phyloP scores from a whole-genome alignment of 2,888 invertebrate species.

The Drosophila conformis region DNA sequence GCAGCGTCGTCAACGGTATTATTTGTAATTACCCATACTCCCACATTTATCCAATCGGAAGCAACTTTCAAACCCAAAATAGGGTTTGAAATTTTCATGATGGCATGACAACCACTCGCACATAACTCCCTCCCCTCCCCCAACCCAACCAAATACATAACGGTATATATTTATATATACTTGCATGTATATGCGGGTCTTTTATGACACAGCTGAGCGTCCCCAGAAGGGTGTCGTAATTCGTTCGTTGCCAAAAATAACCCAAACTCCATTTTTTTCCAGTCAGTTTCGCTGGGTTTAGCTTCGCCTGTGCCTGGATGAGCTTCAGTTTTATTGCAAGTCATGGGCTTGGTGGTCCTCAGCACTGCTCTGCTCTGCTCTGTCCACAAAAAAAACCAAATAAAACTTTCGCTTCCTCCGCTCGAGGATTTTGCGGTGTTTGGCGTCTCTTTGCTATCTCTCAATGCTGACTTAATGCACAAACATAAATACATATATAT shows the following conservation, averaged over 20 bases:
- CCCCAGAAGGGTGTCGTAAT: constrained; percentile 78
- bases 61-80: constrained; percentile 82
- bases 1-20: constrained; percentile 50
- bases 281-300: constrained; percentile 8
- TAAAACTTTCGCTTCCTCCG: constrained; percentile 1
- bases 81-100: constrained; percentile 75
- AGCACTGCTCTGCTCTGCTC: not conserved
- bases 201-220: constrained; percentile 58
- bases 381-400: not conserved
- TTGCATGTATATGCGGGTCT: constrained; percentile 40
- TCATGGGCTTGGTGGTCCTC: constrained; percentile 10
- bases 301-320: not conserved
- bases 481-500: not conserved
- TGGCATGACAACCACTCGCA: constrained; percentile 62
- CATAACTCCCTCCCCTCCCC: constrained; percentile 13
- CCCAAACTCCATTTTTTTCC: constrained; percentile 77
- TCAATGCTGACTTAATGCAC: not conserved
- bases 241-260: constrained; percentile 72
- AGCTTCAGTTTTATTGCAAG: not conserved
- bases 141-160: constrained; percentile 31
- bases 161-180: constrained; percentile 23
- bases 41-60: constrained; percentile 81
- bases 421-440: constrained; percentile 13
- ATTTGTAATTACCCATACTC: constrained; percentile 83
- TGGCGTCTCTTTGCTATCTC: constrained; percentile 17